phyloP scores from a whole-genome alignment of 2,797 vertebrate species.

The Cynopterus sphinx region DNA sequence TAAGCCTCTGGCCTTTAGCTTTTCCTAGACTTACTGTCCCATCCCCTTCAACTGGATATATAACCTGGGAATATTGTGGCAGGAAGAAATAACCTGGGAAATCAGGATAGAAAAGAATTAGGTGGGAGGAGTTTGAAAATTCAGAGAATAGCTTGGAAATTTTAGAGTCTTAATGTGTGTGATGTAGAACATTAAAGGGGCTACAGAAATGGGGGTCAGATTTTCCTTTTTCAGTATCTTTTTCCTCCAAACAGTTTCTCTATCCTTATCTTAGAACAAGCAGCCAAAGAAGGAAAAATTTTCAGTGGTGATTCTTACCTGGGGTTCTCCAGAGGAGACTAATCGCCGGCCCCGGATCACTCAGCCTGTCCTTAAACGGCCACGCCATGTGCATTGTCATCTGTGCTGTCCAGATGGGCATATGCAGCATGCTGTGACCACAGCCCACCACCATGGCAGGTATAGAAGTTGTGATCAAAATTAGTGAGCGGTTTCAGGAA shows the following conservation, averaged over 20 bases:
- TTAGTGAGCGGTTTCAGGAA: no score
- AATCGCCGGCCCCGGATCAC: constrained; percentile 88
- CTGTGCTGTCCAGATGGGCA: constrained; percentile 87
- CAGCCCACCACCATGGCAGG: constrained; percentile 88
- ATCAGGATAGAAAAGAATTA: not conserved
- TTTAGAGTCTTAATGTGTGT: not conserved
- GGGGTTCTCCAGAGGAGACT: constrained; percentile 61
- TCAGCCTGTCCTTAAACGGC: constrained; percentile 84
- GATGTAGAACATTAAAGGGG: not conserved
- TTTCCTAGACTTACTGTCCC: constrained; percentile 88
- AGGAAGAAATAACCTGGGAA: not conserved
- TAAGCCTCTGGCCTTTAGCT: constrained; percentile 89
- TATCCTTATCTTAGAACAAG: constrained; percentile 80
- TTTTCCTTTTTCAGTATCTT: not conserved
- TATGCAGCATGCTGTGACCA: constrained; percentile 87
- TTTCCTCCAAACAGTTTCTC: not conserved
- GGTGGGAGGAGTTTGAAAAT: not conserved
- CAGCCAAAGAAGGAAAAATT: constrained; percentile 87
- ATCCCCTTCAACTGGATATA: constrained; percentile 87
- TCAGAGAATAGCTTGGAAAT: not conserved
- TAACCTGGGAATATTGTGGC: not conserved
- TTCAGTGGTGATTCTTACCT: constrained; percentile 89
- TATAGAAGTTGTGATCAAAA: constrained; percentile 52
- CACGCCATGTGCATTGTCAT: constrained; percentile 90
- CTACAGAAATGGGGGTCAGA: not conserved